phyloP scores from a whole-genome alignment of 1,140 invertebrate species.

The Drosophila ironensis region DNA sequence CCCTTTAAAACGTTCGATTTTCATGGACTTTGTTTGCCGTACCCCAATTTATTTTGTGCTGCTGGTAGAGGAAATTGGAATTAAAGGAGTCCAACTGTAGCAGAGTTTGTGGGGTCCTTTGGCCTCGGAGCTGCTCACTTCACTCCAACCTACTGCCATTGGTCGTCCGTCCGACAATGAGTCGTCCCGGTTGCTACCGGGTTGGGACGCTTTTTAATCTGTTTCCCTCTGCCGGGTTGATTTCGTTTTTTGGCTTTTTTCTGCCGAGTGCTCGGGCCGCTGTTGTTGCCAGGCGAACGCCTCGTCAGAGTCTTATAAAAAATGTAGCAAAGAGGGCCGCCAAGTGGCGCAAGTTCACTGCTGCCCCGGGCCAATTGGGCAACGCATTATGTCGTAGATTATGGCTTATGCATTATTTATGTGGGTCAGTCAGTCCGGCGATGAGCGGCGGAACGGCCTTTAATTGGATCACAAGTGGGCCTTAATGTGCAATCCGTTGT shows the following conservation, averaged over 20 bases:
- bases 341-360: conserved; percentile 8
- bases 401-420: conserved; percentile 77
- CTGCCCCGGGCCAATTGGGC: conserved; percentile 57
- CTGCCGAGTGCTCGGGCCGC: not conserved
- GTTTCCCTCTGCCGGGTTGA: conserved; percentile 16
- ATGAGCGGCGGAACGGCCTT: conserved; percentile 64
- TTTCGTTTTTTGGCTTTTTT: conserved; percentile 1
- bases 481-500: conserved; percentile 51
- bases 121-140: conserved; percentile 3
- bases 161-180: conserved; percentile 27
- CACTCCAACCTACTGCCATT: conserved; percentile 9
- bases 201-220: conserved; percentile 38
- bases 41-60: too few species aligned
- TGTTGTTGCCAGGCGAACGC: conserved; percentile 27
- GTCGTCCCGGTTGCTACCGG: conserved; percentile 7
- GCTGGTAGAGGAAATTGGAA: conserved; percentile 8
- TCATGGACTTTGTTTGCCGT: too few species aligned
- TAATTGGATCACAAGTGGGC: conserved; percentile 68
- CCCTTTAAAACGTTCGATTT: too few species aligned
- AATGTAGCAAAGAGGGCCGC: conserved; percentile 43
- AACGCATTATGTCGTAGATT: conserved; percentile 71
- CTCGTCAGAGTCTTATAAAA: conserved; percentile 56
- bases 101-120: conserved; percentile 42
- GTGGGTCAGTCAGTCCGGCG: conserved; percentile 51
- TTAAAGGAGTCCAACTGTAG: conserved; percentile 23